Conservation (phyloP, 2,888 invertebrate species). For the Muschampia plurimacula region DNA sequence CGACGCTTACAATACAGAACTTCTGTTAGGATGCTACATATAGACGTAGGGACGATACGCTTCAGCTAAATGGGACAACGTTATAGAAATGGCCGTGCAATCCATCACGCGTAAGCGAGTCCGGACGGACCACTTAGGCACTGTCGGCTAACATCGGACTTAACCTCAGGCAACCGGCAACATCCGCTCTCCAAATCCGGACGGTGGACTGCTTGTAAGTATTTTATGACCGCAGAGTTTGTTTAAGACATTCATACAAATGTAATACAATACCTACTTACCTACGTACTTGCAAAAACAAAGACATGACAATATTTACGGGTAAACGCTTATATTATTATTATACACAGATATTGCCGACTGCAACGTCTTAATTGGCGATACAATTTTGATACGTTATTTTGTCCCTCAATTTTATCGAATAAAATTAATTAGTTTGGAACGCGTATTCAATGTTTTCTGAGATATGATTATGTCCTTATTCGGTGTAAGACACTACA, state of each 20-base stretch:
- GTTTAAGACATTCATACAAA: neutral
- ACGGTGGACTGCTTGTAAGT: neutral
- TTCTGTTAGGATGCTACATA: conserved; percentile 13
- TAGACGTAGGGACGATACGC: conserved; percentile 29
- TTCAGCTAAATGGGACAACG: conserved; percentile 49
- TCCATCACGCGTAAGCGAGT: conserved; percentile 74
- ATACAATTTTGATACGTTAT: neutral
- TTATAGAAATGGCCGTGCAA: conserved; percentile 60
- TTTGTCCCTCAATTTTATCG: too few relatives aligned
- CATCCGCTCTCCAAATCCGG: conserved; percentile 53
- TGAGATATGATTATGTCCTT: too few relatives aligned
- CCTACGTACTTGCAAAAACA: neutral
- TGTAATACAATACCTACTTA: neutral
- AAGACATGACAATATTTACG: too few relatives aligned
- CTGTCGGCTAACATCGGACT: conserved; percentile 58
- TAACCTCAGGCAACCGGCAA: conserved; percentile 53
- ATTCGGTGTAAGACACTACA: too few relatives aligned
- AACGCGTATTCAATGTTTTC: too few relatives aligned
- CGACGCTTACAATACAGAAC: neutral
- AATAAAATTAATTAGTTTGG: too few relatives aligned
- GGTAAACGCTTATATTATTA: neutral
- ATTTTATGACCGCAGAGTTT: neutral
- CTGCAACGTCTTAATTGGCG: neutral
- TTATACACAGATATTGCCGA: neutral
- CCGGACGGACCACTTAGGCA: conserved; percentile 77